Percentiles rank a stretch among this genome's conserved stretches.
Evolutionary conservation across 2,888 invertebrate genomes (phyloP).

Genomic region (Muschampia plurimacula): DNA sequence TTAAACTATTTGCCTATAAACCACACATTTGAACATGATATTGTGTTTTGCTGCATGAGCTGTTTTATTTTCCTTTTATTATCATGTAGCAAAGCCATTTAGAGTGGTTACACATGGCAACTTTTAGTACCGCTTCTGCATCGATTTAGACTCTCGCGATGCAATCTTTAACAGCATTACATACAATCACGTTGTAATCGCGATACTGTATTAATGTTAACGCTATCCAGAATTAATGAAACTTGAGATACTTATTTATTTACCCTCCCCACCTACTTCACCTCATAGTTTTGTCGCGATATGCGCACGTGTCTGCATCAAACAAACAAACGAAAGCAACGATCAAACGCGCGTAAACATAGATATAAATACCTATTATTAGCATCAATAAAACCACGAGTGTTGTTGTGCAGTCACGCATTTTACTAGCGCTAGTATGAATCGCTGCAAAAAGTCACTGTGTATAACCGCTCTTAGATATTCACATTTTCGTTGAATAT

Average conservation of each 20-base stretch:
- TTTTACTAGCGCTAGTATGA: neutral
- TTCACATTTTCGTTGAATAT: slow-evolving; percentile 32
- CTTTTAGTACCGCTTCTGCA: neutral
- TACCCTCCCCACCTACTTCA: neutral
- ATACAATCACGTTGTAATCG: too few relatives aligned
- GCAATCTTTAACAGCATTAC: neutral
- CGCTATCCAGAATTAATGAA: too few relatives aligned
- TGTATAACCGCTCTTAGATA: slow-evolving; percentile 11
- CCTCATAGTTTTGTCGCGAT: neutral
- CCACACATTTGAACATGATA: slow-evolving; percentile 9
- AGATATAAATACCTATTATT: neutral
- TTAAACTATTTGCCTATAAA: neutral
- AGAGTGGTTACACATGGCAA: neutral
- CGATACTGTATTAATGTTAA: too few relatives aligned
- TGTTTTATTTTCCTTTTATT: slow-evolving; percentile 42
- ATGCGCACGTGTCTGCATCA: neutral
- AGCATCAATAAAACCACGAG: neutral
- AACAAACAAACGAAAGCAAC: neutral
- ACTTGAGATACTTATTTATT: too few relatives aligned
- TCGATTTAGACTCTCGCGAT: neutral
- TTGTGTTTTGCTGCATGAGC: slow-evolving; percentile 21
- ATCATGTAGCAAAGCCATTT: slow-evolving; percentile 29
- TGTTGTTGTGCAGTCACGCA: neutral
- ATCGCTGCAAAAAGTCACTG: neutral
- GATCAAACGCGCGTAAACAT: neutral